Conservation (phyloP, 2,797 vertebrate genomes). For the Cossypha heuglini region DNA sequence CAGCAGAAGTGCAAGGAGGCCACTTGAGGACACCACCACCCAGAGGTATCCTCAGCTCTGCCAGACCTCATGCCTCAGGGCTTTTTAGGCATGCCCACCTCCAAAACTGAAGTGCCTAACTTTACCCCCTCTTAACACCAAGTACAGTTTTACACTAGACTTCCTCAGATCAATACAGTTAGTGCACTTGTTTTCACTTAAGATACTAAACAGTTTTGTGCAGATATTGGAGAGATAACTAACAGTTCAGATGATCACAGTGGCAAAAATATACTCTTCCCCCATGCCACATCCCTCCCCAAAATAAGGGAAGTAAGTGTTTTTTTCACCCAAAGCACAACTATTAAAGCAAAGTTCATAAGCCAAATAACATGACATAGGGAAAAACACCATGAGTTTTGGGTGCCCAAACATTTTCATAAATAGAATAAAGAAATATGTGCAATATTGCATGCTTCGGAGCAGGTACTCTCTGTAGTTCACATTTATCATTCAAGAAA, state of each 20-base stretch:
- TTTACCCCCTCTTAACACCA: not conserved
- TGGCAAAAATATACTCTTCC: not conserved
- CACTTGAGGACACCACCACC: not conserved
- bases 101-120: not conserved
- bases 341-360: not conserved
- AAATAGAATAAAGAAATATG: not conserved
- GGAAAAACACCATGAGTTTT: not conserved
- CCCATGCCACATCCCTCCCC: too few species aligned
- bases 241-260: not conserved
- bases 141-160: not conserved
- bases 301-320: not conserved
- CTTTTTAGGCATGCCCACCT: not conserved
- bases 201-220: not conserved
- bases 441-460: not conserved
- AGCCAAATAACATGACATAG: not conserved
- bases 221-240: not conserved
- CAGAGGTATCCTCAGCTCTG: not conserved
- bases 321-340: not conserved
- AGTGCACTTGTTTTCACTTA: not conserved
- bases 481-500: not conserved
- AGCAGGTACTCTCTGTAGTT: not conserved
- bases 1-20: not conserved
- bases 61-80: not conserved
- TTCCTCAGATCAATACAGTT: not conserved
- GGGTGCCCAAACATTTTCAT: not conserved